phyloP scores from a whole-genome alignment of 2,797 vertebrate species.

The Platalea minor region DNA sequence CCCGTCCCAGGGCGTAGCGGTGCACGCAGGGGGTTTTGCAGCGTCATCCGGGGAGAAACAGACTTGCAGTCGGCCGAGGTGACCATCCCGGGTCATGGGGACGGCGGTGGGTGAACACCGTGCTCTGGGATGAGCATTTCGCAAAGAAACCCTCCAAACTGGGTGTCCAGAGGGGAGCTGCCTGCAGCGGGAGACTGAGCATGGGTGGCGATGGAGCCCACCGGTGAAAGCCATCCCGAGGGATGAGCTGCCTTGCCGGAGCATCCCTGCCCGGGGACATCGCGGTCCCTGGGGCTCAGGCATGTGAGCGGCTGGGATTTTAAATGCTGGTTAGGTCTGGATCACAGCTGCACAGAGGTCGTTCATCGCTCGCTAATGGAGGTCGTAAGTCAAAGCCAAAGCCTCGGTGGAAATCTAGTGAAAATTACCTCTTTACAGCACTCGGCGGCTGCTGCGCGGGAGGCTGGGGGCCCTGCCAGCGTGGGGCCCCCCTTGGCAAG shows the following conservation, averaged over 20 bases:
- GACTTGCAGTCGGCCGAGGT: background rate
- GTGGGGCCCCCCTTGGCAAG: background rate
- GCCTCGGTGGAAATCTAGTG: background rate
- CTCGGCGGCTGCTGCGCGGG: background rate
- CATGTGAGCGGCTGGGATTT: background rate
- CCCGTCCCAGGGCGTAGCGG: fast-evolving
- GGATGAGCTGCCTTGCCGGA: background rate
- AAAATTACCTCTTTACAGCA: background rate
- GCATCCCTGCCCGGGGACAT: fast-evolving
- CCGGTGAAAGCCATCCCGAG: background rate
- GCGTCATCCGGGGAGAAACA: background rate
- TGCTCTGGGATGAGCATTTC: background rate
- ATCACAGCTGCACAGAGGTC: background rate
- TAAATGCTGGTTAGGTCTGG: background rate
- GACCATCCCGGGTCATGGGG: fast-evolving
- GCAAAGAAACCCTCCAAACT: background rate
- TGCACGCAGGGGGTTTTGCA: fast-evolving
- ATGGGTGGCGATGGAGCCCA: fast-evolving
- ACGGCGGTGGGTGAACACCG: fast-evolving
- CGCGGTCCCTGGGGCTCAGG: fast-evolving
- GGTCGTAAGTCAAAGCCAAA: background rate
- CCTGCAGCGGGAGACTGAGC: fast-evolving
- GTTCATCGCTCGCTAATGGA: background rate
- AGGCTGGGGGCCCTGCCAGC: background rate
- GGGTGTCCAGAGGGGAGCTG: background rate